Conservation (phyloP, 2,113 vertebrate species). For the Dasyornis broadbenti region DNA sequence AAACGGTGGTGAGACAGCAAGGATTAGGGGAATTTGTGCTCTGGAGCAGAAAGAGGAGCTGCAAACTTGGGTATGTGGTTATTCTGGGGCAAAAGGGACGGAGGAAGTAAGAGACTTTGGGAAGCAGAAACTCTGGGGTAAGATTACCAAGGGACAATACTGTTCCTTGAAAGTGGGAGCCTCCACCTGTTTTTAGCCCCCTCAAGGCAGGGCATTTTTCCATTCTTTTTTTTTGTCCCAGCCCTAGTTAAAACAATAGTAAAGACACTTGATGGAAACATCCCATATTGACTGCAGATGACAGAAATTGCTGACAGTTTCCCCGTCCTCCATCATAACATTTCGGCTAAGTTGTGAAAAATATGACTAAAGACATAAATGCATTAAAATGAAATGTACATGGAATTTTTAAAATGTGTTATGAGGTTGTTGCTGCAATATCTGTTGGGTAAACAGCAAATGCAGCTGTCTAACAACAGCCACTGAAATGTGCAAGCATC, state of each 20-base stretch:
- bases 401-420: not conserved
- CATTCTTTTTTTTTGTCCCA: not conserved
- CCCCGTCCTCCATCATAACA: not conserved
- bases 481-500: slow-evolving; percentile 37
- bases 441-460: slow-evolving; percentile 52
- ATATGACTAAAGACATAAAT: not conserved
- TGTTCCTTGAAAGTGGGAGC: not conserved
- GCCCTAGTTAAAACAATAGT: not conserved
- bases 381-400: not conserved
- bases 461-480: slow-evolving; percentile 38
- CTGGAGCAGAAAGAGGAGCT: not conserved
- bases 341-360: not conserved
- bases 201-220: not conserved
- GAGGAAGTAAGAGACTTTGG: not conserved
- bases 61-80: not conserved
- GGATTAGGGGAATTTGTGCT: not conserved
- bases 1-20: not conserved
- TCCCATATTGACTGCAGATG: not conserved
- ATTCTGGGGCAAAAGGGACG: not conserved
- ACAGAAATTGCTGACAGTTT: not conserved
- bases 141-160: not conserved
- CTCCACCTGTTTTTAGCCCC: not conserved
- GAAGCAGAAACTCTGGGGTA: not conserved
- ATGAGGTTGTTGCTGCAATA: not conserved
- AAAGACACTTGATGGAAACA: not conserved